Conservation (phyloP, 2,113 vertebrate genomes). For the Dicrurus megarhynchus region DNA sequence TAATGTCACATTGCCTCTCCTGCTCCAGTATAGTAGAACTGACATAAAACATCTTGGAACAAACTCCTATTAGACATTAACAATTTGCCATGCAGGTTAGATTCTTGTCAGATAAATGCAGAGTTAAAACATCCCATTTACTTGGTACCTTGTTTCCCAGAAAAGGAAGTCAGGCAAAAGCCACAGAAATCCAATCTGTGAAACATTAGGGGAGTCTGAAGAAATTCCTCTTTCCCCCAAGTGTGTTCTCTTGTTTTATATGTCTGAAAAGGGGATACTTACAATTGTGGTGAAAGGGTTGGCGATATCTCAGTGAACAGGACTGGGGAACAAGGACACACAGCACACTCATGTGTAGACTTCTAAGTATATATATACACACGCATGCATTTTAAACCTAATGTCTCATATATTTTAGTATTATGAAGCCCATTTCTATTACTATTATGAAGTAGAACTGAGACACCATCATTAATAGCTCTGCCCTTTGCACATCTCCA, state of each 20-base stretch:
- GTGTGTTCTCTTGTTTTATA: slow-evolving; percentile 79
- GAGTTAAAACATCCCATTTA: slow-evolving; percentile 63
- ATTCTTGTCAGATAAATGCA: slow-evolving; percentile 59
- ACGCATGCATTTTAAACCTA: background rate
- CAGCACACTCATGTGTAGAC: background rate
- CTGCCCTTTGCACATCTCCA: background rate
- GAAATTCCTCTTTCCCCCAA: slow-evolving; percentile 71
- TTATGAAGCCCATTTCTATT: background rate
- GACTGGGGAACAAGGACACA: background rate
- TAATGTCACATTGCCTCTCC: background rate
- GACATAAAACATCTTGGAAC: slow-evolving; percentile 49
- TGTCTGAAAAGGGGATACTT: slow-evolving; percentile 62
- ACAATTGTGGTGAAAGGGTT: slow-evolving; percentile 42
- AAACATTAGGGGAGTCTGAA: slow-evolving; percentile 70
- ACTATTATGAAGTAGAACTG: background rate
- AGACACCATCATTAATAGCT: background rate
- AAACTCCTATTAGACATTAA: slow-evolving; percentile 51
- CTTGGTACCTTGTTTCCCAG: slow-evolving; percentile 64
- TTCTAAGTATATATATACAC: background rate
- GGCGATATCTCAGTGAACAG: background rate
- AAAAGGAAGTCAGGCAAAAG: slow-evolving; percentile 63
- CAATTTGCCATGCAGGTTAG: slow-evolving; percentile 53
- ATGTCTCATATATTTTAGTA: background rate
- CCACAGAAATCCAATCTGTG: slow-evolving; percentile 75
- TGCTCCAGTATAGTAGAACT: background rate